Base-by-base conservation (phyloP, 2,797 vertebrate species). In the Cheirogaleus major region DNA sequence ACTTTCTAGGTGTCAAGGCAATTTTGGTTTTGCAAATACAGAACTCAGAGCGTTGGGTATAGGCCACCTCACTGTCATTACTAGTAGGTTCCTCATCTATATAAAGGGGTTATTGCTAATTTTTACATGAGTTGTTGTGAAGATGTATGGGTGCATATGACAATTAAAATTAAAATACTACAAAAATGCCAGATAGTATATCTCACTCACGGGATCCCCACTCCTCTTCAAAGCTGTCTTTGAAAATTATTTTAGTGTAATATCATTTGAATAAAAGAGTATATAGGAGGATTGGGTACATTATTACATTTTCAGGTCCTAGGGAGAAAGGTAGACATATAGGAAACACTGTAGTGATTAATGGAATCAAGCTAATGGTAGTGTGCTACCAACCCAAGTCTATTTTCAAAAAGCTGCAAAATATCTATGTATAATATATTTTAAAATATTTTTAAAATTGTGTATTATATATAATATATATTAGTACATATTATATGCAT, bases 351-450 rank as follows among this genome's bases (percentile, higher is more conserved):
- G 41, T 38, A 65, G 8, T 38, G n/a, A 65, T 55, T 17, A 55
- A 35, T 35, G 4, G 13, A 89, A 80, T 12, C 50, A 89, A 43
- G 20, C 7, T 57, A 50, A 76, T 14, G 18, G 2, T 2, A 30
- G 4, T 30, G 4, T 55, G 32, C 65, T 82, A 70, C 18, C 23
- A 89, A 59, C 63, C 32, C n/a, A 65, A 38, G 38, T 11, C 14
- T 85, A 38, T 41, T 88, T 89, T 95, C 55, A 91, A 67, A 38
- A 61, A 91, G 32, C 14, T 94, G 4, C 50, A 91, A 95, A 55
- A 59, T 89, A 80, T 22, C 13, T 25, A 55, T n/a, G 6, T 32
- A 12, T 57, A 80, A 48, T 52, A 22, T 67, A 52, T 18, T 35
- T 59, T 25, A 25, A 59, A 25, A 11, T 59, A n/a, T 32, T 10